A percentile compares a stretch with the other conserved stretches of the same genome.
These are phyloP conservation scores for Apamea anceps DNA, from an alignment of 2,888 invertebrate species.

Conservation along the genomic window DNA sequence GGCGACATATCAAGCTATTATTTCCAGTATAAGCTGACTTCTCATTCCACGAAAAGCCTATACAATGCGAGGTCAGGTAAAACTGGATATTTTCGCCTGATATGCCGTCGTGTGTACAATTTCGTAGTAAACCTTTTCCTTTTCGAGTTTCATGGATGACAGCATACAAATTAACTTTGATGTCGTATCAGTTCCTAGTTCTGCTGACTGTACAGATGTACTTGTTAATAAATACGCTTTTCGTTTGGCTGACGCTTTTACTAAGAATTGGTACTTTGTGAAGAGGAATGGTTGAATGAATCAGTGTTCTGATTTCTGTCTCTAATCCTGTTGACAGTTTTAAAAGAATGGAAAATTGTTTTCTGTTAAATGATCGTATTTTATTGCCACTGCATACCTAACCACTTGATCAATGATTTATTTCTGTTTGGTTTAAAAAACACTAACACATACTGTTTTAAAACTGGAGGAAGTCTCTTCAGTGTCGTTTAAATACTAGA, in stretches of 20 bases:
- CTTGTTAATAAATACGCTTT: neutral
- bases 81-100: neutral
- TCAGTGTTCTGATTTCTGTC: neutral
- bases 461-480: too few relatives aligned
- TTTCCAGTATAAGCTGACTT: neutral
- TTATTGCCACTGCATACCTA: neutral
- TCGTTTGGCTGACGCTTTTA: slow-evolving; percentile 3
- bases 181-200: slow-evolving; percentile 46
- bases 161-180: slow-evolving; percentile 74
- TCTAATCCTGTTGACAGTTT: neutral
- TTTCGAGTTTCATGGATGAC: slow-evolving; percentile 75
- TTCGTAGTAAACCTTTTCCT: slow-evolving; percentile 54
- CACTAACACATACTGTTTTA: too few relatives aligned
- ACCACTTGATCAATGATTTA: neutral
- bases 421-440: neutral
- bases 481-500: too few relatives aligned
- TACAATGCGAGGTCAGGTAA: neutral
- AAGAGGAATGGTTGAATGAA: neutral
- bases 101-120: slow-evolving; percentile 1
- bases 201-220: slow-evolving; percentile 30
- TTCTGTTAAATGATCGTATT: neutral
- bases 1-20: neutral
- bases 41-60: neutral
- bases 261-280: neutral
- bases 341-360: neutral